phyloP scores from a whole-genome alignment of 2,797 vertebrate species.

The Crossoptilon crossoptilon region DNA sequence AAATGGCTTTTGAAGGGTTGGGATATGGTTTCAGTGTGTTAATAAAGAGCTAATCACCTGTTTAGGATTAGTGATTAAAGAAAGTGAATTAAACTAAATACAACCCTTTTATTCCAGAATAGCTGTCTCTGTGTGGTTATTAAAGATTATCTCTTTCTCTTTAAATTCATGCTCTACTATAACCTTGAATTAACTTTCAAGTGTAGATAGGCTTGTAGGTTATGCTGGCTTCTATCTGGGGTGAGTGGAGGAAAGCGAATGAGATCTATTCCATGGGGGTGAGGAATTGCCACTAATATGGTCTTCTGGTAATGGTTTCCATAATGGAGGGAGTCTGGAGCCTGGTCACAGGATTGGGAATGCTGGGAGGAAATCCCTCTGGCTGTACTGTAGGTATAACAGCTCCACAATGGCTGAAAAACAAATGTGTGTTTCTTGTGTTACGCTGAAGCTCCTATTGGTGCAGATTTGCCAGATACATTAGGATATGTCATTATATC shows the following conservation, averaged over 20 bases:
- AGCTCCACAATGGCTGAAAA: not conserved
- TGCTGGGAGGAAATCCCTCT: not conserved
- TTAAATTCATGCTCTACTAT: not conserved
- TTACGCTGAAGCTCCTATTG: not conserved
- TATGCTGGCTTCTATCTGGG: not conserved
- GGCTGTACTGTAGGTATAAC: too few relatives aligned
- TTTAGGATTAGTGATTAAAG: conserved; percentile 1
- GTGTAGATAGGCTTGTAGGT: not conserved
- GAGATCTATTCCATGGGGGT: accelerated
- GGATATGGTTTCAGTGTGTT: not conserved
- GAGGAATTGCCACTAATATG: not conserved
- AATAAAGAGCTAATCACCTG: conserved; percentile 16
- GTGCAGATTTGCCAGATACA: not conserved
- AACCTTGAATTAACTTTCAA: conserved; percentile 26
- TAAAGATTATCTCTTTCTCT: not conserved
- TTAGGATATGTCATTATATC: accelerated
- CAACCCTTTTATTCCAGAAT: not conserved
- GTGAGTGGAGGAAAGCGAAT: not conserved
- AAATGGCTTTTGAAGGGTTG: not conserved
- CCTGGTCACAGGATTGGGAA: not conserved
- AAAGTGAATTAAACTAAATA: not conserved
- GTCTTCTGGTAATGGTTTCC: not conserved
- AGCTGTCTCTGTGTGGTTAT: not conserved
- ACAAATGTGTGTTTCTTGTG: not conserved
- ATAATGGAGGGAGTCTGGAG: not conserved